Evolutionary conservation across 2,113 vertebrate species (phyloP).

Genomic region (Poeciliopsis turrubarensis): DNA sequence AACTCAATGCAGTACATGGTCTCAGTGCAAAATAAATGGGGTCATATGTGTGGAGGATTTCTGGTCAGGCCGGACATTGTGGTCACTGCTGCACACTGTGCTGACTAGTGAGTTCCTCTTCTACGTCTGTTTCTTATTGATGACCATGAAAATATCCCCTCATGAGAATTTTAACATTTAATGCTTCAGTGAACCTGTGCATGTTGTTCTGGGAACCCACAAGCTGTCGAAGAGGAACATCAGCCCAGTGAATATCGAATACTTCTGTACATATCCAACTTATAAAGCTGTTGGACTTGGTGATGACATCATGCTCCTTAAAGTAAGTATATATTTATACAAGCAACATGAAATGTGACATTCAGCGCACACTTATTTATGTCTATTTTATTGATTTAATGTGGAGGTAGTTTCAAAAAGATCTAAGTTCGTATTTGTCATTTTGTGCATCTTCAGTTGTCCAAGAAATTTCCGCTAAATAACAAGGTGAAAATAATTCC

Average conservation of each 20-base stretch:
- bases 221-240: not conserved
- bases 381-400: too few species aligned
- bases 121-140: not conserved
- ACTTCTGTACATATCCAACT: not conserved
- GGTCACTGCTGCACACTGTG: constrained; percentile 76
- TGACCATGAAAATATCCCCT: constrained; percentile 17
- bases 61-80: constrained; percentile 71
- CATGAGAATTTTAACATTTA: not conserved
- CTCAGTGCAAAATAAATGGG: constrained; percentile 34
- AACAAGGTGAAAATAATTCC: not conserved
- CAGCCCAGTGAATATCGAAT: not conserved
- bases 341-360: not conserved
- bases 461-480: not conserved
- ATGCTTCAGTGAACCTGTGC: constrained; percentile 33
- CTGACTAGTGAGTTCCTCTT: not conserved
- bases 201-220: constrained; percentile 46
- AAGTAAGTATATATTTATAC: constrained; percentile 46
- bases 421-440: not conserved
- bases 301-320: constrained; percentile 74
- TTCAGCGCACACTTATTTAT: not conserved
- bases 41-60: constrained; percentile 74
- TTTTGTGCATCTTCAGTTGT: constrained; percentile 20
- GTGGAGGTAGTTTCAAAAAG: not conserved
- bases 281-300: fast-evolving
- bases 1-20: constrained; percentile 78